Percentiles rank a stretch among this genome's conserved stretches.
Conservation (phyloP, 2,113 vertebrate genomes). For the Aythya baeri region DNA sequence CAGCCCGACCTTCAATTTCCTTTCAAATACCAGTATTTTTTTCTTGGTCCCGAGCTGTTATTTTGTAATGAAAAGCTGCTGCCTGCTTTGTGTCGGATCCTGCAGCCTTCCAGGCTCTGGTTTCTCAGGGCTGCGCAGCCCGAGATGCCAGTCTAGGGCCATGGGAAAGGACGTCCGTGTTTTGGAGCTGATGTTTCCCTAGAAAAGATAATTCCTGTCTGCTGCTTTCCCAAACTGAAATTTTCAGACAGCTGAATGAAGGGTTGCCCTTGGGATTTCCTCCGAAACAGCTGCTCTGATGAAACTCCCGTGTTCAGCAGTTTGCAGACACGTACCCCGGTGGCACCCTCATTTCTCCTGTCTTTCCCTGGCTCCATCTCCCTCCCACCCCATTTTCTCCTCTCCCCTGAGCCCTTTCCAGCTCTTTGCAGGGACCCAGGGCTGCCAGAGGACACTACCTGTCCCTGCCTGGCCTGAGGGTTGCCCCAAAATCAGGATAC, state of each 20-base stretch:
- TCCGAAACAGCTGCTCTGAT: background rate
- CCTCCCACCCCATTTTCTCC: background rate
- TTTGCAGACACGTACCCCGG: background rate
- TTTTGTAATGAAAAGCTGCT: background rate
- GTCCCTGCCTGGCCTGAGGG: background rate
- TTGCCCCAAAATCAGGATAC: rapidly evolving
- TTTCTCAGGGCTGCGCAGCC: background rate
- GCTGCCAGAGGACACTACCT: background rate
- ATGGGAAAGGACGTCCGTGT: background rate
- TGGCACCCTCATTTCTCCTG: background rate
- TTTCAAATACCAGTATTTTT: background rate
- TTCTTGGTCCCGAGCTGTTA: background rate
- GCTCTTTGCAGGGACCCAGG: background rate
- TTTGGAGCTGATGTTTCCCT: background rate
- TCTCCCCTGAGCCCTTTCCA: background rate
- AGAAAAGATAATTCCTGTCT: background rate
- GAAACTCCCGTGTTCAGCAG: background rate
- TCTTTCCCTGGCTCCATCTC: background rate
- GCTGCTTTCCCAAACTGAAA: background rate
- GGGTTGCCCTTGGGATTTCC: background rate
- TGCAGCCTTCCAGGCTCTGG: rapidly evolving
- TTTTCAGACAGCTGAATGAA: background rate
- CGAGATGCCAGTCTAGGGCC: background rate
- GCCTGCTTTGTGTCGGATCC: background rate
- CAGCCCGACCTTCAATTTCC: background rate